A percentile compares a stretch with the other conserved stretches of the same genome.
phyloP scores from a whole-genome alignment of 2,797 vertebrate species.

The Neosilurus mollespiculum region DNA sequence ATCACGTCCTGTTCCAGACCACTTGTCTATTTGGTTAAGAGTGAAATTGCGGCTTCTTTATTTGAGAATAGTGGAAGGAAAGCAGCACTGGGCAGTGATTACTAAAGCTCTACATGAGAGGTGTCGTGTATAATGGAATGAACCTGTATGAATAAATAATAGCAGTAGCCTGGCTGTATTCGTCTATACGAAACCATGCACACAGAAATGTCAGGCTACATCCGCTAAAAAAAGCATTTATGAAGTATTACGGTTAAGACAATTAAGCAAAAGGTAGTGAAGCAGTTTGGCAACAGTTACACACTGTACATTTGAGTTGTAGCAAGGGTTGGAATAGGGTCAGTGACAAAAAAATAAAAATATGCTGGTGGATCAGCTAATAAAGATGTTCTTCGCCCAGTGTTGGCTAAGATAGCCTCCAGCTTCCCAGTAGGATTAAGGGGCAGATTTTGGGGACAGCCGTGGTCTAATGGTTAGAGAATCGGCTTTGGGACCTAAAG shows the following conservation, averaged over 20 bases:
- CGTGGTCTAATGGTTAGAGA: too few relatives aligned
- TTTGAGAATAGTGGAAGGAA: constrained; percentile 37
- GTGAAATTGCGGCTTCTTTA: constrained; percentile 42
- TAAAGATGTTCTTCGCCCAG: not conserved
- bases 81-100: constrained; percentile 59
- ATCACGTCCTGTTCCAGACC: constrained; percentile 42
- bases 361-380: not conserved
- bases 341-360: not conserved
- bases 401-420: too few relatives aligned
- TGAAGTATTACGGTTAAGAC: constrained; percentile 47
- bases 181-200: constrained; percentile 41
- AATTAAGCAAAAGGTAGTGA: constrained; percentile 52
- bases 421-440: too few relatives aligned
- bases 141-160: constrained; percentile 62
- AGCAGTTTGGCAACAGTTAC: not conserved
- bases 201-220: constrained; percentile 48
- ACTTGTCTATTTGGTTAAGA: constrained; percentile 46
- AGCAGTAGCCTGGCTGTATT: constrained; percentile 37
- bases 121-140: constrained; percentile 54
- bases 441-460: too few relatives aligned
- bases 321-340: not conserved
- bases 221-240: constrained; percentile 55
- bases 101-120: constrained; percentile 60
- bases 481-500: too few relatives aligned
- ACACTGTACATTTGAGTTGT: not conserved